These are phyloP conservation scores for Nowickia ferox DNA, from an alignment of 2,888 invertebrate species.

Conservation along the genomic window DNA sequence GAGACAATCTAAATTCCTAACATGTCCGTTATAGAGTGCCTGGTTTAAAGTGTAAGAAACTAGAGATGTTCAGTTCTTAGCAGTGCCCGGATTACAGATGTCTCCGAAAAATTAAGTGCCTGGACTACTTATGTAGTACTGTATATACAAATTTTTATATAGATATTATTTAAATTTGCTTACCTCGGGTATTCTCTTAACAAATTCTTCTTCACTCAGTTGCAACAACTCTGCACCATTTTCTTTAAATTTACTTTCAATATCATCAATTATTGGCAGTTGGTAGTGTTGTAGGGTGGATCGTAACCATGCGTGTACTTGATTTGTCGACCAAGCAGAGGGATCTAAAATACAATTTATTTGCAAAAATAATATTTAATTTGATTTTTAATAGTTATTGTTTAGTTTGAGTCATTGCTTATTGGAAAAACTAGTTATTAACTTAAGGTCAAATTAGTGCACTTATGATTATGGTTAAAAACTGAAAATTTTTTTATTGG, in stretches of 20 bases:
- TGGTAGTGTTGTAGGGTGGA: conserved; percentile 93
- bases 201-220: conserved; percentile 93
- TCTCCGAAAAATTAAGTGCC: too few relatives aligned
- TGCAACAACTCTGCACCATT: conserved; percentile 90
- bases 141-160: neutral
- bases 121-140: too few relatives aligned
- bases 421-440: conserved; percentile 51
- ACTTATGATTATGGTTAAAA: conserved; percentile 49
- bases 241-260: conserved; percentile 91
- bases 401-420: conserved; percentile 41
- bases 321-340: conserved; percentile 91
- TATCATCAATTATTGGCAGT: conserved; percentile 88
- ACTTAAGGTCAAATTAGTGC: conserved; percentile 58
- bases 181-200: conserved; percentile 92
- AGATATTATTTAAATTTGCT: conserved; percentile 68
- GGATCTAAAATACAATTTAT: conserved; percentile 88
- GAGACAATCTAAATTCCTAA: too few relatives aligned
- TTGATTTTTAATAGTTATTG: neutral
- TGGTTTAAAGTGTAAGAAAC: too few relatives aligned
- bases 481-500: conserved; percentile 25
- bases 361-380: neutral
- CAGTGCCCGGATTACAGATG: too few relatives aligned
- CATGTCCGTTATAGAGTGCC: too few relatives aligned
- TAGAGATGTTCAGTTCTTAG: too few relatives aligned
- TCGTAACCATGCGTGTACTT: conserved; percentile 94